A percentile compares a stretch with the other conserved stretches of the same genome.
phyloP scores from a whole-genome alignment of 2,113 vertebrate genomes.

The Hyaena hyaena region DNA sequence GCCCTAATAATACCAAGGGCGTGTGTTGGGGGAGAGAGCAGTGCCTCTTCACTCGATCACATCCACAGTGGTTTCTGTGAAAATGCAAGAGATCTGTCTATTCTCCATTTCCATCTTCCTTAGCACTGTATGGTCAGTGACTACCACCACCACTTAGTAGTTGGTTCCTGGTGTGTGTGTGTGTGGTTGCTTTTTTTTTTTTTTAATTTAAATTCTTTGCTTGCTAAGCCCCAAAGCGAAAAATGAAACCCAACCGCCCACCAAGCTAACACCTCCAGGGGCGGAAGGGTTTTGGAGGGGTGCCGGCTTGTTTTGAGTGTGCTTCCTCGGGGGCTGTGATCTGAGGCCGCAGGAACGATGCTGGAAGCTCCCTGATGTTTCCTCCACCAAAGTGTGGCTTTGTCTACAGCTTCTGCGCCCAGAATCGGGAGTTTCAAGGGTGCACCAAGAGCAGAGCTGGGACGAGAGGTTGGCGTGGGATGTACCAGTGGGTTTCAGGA shows the following conservation, averaged over 20 bases:
- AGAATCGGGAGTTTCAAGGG: not conserved
- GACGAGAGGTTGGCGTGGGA: not conserved
- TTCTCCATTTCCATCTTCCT: not conserved
- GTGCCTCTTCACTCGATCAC: fast-evolving
- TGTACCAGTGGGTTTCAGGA: fast-evolving
- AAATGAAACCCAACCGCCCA: not conserved
- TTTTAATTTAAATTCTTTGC: not conserved
- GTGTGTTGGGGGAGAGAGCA: too few species aligned
- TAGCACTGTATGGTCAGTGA: fast-evolving
- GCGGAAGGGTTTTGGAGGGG: not conserved
- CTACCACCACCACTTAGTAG: fast-evolving
- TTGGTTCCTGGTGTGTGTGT: too few species aligned
- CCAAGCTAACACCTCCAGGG: not conserved
- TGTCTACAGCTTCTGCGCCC: not conserved
- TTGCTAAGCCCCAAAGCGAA: not conserved
- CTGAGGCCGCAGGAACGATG: not conserved
- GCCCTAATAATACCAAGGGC: not conserved
- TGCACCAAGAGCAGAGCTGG: fast-evolving
- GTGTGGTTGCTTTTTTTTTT: too few species aligned
- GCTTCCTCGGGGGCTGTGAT: not conserved
- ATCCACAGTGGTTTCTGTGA: not conserved
- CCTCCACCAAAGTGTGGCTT: not conserved
- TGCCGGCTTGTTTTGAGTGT: not conserved
- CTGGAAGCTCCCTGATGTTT: not conserved
- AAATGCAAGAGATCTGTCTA: not conserved